Evolutionary conservation across 2,113 vertebrate species (phyloP).

Genomic region (Arothron firmamentum): DNA sequence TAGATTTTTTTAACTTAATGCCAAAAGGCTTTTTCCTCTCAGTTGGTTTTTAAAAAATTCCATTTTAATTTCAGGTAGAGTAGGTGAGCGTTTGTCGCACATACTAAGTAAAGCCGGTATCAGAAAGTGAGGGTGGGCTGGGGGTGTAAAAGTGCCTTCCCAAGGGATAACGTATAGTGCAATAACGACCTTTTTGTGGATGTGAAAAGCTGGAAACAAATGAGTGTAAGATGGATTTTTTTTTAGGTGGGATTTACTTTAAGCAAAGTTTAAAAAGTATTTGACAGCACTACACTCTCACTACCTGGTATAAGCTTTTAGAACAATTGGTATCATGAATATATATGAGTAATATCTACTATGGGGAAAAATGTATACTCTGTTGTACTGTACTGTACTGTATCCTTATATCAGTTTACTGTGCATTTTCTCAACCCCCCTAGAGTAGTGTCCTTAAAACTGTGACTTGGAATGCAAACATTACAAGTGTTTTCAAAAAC

Average conservation of each 20-base stretch:
- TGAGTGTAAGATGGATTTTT: constrained; percentile 42
- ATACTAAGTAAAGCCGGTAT: constrained; percentile 36
- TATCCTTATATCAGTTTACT: constrained; percentile 70
- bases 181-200: constrained; percentile 76
- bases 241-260: constrained; percentile 49
- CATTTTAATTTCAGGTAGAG: constrained; percentile 54
- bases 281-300: constrained; percentile 71
- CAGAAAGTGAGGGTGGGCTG: constrained; percentile 30
- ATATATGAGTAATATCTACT: constrained; percentile 65
- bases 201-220: constrained; percentile 67
- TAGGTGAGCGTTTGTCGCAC: constrained; percentile 42
- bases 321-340: constrained; percentile 64
- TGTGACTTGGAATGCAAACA: constrained; percentile 78
- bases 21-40: constrained; percentile 47
- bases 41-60: constrained; percentile 48
- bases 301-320: constrained; percentile 77
- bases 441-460: constrained; percentile 72
- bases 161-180: constrained; percentile 73
- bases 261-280: constrained; percentile 51
- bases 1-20: constrained; percentile 59
- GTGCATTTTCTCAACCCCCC: constrained; percentile 43
- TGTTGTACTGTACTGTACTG: constrained; percentile 71
- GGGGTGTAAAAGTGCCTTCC: constrained; percentile 76
- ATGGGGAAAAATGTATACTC: constrained; percentile 57
- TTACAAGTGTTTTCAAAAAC: constrained; percentile 68